These are phyloP conservation scores for Tinea semifulvella DNA, from an alignment of 2,888 invertebrate genomes.

Conservation along the genomic window DNA sequence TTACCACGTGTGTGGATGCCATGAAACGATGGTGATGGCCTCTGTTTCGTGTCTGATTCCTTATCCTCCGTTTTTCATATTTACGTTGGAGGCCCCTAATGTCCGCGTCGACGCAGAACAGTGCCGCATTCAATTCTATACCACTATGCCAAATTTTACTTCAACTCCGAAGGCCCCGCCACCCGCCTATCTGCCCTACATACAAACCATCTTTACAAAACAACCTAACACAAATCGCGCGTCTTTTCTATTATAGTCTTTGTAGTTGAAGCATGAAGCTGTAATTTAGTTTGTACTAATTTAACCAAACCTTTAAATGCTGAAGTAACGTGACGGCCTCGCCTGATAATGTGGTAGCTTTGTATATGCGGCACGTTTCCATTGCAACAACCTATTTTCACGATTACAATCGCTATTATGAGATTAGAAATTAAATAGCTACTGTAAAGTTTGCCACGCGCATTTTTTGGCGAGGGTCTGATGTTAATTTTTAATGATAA, in stretches of 20 bases:
- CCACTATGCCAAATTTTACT: neutral
- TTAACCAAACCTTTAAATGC: neutral
- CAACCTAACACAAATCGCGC: constrained; percentile 2
- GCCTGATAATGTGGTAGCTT: neutral
- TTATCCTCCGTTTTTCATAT: too few relatives aligned
- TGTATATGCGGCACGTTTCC: too few relatives aligned
- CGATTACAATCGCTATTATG: too few relatives aligned
- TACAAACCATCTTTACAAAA: neutral
- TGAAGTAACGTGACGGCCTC: neutral
- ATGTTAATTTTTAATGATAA: too few relatives aligned
- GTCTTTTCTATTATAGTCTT: neutral
- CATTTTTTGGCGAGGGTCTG: too few relatives aligned
- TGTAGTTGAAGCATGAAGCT: neutral
- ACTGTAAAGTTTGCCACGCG: too few relatives aligned
- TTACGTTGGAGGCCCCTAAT: constrained; percentile 2
- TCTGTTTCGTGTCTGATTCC: neutral
- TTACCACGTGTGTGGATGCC: neutral
- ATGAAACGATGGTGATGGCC: too few relatives aligned
- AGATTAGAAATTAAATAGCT: too few relatives aligned
- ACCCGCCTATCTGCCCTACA: neutral
- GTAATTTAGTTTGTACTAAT: neutral
- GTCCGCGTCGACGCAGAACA: constrained; percentile 47
- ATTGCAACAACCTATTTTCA: too few relatives aligned
- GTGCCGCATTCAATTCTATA: constrained; percentile 49
- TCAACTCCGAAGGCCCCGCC: constrained; percentile 3